Evolutionary conservation across 2,888 invertebrate genomes (phyloP).

Genomic region (Hirudinaria manillensis): DNA sequence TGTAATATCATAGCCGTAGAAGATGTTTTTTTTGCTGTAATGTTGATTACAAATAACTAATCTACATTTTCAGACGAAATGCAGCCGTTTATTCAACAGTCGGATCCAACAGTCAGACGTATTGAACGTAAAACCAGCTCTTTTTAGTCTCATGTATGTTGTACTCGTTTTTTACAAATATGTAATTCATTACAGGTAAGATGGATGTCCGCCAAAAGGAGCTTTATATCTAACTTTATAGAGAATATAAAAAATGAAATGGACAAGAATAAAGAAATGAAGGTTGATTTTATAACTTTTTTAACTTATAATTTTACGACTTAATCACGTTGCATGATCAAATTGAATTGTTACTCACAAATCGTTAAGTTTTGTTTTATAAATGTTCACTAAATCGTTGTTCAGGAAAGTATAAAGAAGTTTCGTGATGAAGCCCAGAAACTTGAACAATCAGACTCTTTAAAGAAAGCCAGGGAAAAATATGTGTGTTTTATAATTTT

Average conservation of each 20-base stretch:
- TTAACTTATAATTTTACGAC: constrained; percentile 14
- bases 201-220: constrained; percentile 34
- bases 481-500: constrained; percentile 53
- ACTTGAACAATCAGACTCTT: constrained; percentile 89
- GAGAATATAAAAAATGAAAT: constrained; percentile 90
- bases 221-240: constrained; percentile 77
- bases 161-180: too few relatives aligned
- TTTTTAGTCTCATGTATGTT: not conserved
- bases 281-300: constrained; percentile 54
- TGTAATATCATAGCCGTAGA: too few relatives aligned
- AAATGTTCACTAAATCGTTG: not conserved
- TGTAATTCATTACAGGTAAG: constrained; percentile 24
- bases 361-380: too few relatives aligned
- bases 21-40: too few relatives aligned
- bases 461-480: constrained; percentile 73
- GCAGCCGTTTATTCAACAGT: too few relatives aligned
- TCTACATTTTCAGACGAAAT: too few relatives aligned
- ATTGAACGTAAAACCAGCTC: too few relatives aligned
- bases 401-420: constrained; percentile 77
- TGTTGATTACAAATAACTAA: too few relatives aligned
- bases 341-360: not conserved
- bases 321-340: not conserved
- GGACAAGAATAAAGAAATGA: constrained; percentile 94
- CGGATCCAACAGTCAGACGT: too few relatives aligned
- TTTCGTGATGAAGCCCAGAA: constrained; percentile 93